Evolutionary conservation across 1,140 invertebrate genomes (phyloP).

Genomic region (Procambarus clarkii): DNA sequence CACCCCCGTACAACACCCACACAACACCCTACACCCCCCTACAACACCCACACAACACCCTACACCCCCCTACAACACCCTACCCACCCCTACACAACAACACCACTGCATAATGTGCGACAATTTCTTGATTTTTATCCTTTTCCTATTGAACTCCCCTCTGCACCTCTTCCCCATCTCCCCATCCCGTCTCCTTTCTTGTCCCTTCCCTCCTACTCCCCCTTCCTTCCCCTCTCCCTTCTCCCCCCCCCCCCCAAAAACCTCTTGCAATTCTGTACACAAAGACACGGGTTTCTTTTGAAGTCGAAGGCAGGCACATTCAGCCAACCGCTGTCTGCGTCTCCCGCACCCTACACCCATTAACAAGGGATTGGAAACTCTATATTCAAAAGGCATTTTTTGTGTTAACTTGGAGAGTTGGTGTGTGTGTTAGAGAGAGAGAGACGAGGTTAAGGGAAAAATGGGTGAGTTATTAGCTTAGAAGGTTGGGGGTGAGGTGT

Average conservation of each 20-base stretch:
- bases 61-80: too few species aligned
- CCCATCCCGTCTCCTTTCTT: too few species aligned
- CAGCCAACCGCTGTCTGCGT: not conserved
- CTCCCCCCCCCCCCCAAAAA: not conserved
- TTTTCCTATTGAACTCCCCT: too few species aligned
- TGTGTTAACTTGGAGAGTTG: not conserved
- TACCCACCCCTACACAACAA: too few species aligned
- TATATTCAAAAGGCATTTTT: slow-evolving; percentile 33
- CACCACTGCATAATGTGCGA: too few species aligned
- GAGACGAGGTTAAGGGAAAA: not conserved
- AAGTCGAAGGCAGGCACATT: slow-evolving; percentile 37
- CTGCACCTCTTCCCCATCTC: not conserved
- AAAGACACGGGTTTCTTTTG: slow-evolving; percentile 41
- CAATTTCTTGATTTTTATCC: too few species aligned
- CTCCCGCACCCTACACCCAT: slow-evolving; percentile 14
- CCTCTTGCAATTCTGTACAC: slow-evolving; percentile 61
- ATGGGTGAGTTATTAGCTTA: not conserved
- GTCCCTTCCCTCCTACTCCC: not conserved
- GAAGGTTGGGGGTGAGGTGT: not conserved
- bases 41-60: too few species aligned
- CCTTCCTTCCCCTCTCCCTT: not conserved
- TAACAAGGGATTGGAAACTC: slow-evolving; percentile 49
- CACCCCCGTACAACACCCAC: too few species aligned
- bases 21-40: too few species aligned
- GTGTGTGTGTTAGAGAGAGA: slow-evolving; percentile 24